Base-by-base conservation (phyloP, 2,888 invertebrate genomes). In the Blastobasis adustella region DNA sequence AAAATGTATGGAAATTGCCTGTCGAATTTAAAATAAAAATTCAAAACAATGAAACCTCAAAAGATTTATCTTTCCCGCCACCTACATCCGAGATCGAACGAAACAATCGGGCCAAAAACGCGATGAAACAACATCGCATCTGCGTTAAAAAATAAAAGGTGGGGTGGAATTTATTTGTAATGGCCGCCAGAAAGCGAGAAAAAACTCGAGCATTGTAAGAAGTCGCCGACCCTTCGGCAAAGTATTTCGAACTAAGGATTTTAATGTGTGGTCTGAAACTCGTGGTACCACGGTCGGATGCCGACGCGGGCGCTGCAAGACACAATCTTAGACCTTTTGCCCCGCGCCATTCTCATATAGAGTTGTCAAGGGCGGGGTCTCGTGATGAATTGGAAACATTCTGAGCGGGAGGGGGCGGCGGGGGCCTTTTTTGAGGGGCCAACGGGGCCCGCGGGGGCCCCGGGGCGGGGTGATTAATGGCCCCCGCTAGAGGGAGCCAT, bases 361-460 rank as follows among this genome's bases (percentile, higher is more conserved):
- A 90, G 90, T 89, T 90, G 89, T 90, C 89, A 90, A 86, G 88
- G 90, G 90, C 89, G 90, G 90, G 77, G 89, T 88, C 74, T 83
- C 74, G 86, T 87, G 88, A 89, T 89, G 89, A 84, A 89, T 89
- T 86, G 85, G 81, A 74, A 82, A 83, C 85, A 81, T 82, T 83
- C 79, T 77, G 71, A 76, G 78, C 76, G 76, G 82, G 77, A 71
- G 79, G 65, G 73, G 75, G 74, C 72, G 58, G 74, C 70, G 75
- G 80, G 80, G 82, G 79, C 71, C 63, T 74, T 77, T 83, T 83
- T 82, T 74, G 76, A 69, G 76, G 82, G 81, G 79, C 70, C 60
- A 61, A 59, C 42, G 66, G 65, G 67, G 67, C 56, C 54, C 52
- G 72, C 67, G 72, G 74, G 70, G 74, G 70, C 5, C 8, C 8